Percentiles rank a stretch among this genome's conserved stretches.
Evolutionary conservation across 1,140 invertebrate species (phyloP).

Genomic region (Ptiloglossa arizonensis): DNA sequence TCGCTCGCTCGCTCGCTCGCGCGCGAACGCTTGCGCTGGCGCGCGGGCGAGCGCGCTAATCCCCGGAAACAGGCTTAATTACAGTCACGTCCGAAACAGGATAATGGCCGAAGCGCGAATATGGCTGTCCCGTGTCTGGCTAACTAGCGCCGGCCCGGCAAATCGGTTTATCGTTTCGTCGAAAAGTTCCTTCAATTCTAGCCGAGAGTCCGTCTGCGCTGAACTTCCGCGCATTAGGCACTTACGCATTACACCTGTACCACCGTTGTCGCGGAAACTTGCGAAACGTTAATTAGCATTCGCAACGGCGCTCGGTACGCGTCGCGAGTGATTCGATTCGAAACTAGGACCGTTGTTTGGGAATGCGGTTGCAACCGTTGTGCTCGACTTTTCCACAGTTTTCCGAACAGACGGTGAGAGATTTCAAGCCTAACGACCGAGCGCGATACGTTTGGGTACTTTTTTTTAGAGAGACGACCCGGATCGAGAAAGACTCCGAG

Average conservation of each 20-base stretch:
- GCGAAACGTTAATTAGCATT: conserved; percentile 67
- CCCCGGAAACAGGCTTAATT: conserved; percentile 78
- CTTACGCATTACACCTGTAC: conserved; percentile 67
- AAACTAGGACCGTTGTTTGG: background rate
- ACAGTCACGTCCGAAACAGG: conserved; percentile 68
- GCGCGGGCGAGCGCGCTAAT: conserved; percentile 61
- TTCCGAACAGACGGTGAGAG: too few species aligned
- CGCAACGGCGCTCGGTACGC: conserved; percentile 32
- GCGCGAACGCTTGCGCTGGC: conserved; percentile 16
- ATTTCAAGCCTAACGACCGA: too few species aligned
- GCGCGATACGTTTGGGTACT: too few species aligned
- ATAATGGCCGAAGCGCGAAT: conserved; percentile 71
- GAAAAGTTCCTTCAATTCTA: conserved; percentile 75
- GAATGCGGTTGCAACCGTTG: background rate
- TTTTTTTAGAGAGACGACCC: too few species aligned
- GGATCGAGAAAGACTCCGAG: too few species aligned
- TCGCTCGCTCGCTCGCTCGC: background rate
- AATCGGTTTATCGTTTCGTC: conserved; percentile 77
- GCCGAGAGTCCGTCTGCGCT: conserved; percentile 66
- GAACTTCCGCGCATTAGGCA: conserved; percentile 64
- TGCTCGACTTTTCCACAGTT: background rate
- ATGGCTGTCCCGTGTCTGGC: conserved; percentile 77
- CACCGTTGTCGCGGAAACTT: conserved; percentile 64
- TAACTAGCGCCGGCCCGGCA: conserved; percentile 75
- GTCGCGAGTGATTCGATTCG: conserved; percentile 37